Percentiles rank a stretch among this genome's conserved stretches.
Conservation (phyloP, 2,888 invertebrate genomes). For the Trichogramma dendrolimi region DNA sequence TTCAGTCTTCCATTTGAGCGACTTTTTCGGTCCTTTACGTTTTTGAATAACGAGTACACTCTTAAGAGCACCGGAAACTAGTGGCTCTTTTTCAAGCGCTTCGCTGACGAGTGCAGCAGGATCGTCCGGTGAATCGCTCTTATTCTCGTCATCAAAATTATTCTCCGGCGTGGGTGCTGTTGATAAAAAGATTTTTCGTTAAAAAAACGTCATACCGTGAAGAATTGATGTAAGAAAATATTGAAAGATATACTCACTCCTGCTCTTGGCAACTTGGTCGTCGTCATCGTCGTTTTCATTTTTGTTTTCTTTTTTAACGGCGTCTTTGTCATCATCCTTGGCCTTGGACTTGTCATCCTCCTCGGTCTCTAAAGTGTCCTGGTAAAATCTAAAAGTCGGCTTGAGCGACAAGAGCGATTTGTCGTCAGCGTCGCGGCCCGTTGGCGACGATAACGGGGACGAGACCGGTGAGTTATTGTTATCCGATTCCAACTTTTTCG, state of each 20-base stretch:
- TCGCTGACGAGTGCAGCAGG: slow-evolving; percentile 33
- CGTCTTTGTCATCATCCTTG: slow-evolving; percentile 41
- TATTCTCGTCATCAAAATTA: slow-evolving; percentile 40
- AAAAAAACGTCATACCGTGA: background rate
- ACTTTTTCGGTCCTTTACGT: slow-evolving; percentile 74
- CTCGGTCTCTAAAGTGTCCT: slow-evolving; percentile 79
- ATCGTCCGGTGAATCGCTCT: slow-evolving; percentile 41
- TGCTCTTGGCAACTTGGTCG: slow-evolving; percentile 40
- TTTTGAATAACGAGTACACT: slow-evolving; percentile 74
- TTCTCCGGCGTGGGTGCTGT: slow-evolving; percentile 45
- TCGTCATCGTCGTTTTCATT: slow-evolving; percentile 38
- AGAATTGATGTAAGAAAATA: background rate
- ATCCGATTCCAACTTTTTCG: slow-evolving; percentile 57
- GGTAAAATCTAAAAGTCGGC: slow-evolving; percentile 70
- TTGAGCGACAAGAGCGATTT: slow-evolving; percentile 51
- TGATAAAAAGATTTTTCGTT: slow-evolving; percentile 9
- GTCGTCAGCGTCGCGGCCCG: slow-evolving; percentile 40
- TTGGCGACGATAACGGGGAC: slow-evolving; percentile 51
- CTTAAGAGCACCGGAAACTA: slow-evolving; percentile 59
- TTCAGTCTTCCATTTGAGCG: slow-evolving; percentile 78
- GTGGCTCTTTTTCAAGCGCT: slow-evolving; percentile 32
- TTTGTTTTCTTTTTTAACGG: slow-evolving; percentile 45
- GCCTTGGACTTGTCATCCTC: slow-evolving; percentile 57
- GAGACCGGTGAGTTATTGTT: slow-evolving; percentile 48
- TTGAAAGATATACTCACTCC: slow-evolving; percentile 34